Percentiles rank a stretch among this genome's conserved stretches.
Conservation (phyloP, 2,888 invertebrate species). For the Timema cristinae region DNA sequence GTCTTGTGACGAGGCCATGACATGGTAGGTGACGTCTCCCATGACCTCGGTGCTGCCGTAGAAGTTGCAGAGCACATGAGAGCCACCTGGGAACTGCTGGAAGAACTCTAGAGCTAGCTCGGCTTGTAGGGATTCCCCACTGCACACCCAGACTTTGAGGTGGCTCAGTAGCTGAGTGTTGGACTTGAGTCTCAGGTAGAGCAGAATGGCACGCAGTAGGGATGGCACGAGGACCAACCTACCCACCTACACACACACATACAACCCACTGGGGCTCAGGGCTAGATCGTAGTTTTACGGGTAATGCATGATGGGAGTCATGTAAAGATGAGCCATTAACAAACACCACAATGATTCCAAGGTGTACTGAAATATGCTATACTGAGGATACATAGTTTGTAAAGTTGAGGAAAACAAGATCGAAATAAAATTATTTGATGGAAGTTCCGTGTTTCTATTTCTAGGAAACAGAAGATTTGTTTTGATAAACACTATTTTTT, state of each 20-base stretch:
- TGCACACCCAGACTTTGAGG: slow-evolving; percentile 78
- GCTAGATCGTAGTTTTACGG: not conserved
- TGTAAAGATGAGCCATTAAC: too few relatives aligned
- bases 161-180: slow-evolving; percentile 47
- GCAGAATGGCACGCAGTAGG: slow-evolving; percentile 69
- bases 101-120: slow-evolving; percentile 73
- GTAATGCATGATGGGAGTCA: too few relatives aligned
- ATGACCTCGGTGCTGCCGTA: slow-evolving; percentile 90
- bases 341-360: too few relatives aligned
- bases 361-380: too few relatives aligned
- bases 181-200: slow-evolving; percentile 48
- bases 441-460: too few relatives aligned
- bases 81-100: slow-evolving; percentile 61
- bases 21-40: slow-evolving; percentile 82
- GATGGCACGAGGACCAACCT: slow-evolving; percentile 84
- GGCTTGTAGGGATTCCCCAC: slow-evolving; percentile 75
- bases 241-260: slow-evolving; percentile 58
- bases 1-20: slow-evolving; percentile 51
- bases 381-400: too few relatives aligned
- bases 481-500: too few relatives aligned
- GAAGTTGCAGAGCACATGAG: slow-evolving; percentile 73
- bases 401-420: too few relatives aligned
- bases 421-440: too few relatives aligned
- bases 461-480: too few relatives aligned
- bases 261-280: not conserved